Evolutionary conservation across 2,113 vertebrate species (phyloP).

Genomic region (Dasypus novemcinctus): DNA sequence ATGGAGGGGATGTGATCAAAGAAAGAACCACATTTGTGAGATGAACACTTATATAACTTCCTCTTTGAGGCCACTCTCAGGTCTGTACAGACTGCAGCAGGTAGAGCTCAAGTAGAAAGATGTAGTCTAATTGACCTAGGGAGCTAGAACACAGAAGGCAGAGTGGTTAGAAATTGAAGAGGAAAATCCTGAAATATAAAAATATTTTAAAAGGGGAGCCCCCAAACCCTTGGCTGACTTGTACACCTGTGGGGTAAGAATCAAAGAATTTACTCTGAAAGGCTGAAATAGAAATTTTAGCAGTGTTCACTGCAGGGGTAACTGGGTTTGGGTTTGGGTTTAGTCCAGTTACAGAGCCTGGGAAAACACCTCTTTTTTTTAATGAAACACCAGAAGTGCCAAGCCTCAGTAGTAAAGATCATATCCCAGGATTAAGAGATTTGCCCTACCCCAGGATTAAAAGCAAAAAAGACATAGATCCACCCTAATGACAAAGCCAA

Average conservation of each 20-base stretch:
- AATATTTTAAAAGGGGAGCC: neutral
- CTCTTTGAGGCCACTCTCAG: no score
- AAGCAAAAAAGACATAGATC: neutral
- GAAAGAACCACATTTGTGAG: neutral
- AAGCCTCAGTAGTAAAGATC: neutral
- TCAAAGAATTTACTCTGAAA: neutral
- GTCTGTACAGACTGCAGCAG: neutral
- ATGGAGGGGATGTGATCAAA: neutral
- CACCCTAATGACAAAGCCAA: neutral
- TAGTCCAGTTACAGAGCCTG: neutral
- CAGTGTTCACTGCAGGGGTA: neutral
- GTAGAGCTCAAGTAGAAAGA: neutral
- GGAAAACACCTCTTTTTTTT: neutral
- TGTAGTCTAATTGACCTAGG: neutral
- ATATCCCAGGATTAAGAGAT: neutral
- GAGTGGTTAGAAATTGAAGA: neutral
- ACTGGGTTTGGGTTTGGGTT: neutral
- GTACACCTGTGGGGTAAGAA: neutral
- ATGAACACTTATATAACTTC: no score
- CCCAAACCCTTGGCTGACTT: neutral
- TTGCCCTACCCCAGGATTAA: neutral
- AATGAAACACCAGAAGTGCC: neutral
- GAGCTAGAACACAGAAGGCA: neutral
- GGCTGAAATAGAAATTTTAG: neutral
- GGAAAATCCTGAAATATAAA: neutral